These are phyloP conservation scores for Synanthedon andrenaeformis DNA, from an alignment of 2,888 invertebrate species.

Conservation along the genomic window DNA sequence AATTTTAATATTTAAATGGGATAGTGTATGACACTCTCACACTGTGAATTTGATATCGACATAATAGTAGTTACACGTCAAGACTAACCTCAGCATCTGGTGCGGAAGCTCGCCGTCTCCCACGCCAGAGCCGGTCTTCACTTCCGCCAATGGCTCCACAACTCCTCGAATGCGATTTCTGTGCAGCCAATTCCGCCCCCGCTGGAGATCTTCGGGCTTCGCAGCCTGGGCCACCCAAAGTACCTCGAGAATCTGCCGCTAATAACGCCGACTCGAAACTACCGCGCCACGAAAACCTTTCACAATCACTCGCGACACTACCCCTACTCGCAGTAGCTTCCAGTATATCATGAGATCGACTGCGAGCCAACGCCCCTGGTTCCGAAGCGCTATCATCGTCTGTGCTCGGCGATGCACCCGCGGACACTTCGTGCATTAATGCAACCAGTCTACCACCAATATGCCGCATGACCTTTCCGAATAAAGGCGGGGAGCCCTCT, in stretches of 20 bases:
- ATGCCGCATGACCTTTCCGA: slow-evolving; percentile 93
- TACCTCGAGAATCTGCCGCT: slow-evolving; percentile 87
- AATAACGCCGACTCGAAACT: slow-evolving; percentile 92
- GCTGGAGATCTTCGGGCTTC: slow-evolving; percentile 85
- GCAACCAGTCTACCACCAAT: slow-evolving; percentile 89
- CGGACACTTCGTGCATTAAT: slow-evolving; percentile 92
- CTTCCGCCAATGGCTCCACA: slow-evolving; percentile 87
- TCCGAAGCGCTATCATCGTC: slow-evolving; percentile 81
- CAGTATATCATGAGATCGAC: slow-evolving; percentile 85
- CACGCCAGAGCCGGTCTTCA: slow-evolving; percentile 66
- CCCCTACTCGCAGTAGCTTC: slow-evolving; percentile 70
- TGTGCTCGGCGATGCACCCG: slow-evolving; percentile 79
- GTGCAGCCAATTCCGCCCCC: slow-evolving; percentile 84
- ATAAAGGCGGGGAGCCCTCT: slow-evolving; percentile 82
- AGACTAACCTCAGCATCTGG: slow-evolving; percentile 60
- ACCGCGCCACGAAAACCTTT: slow-evolving; percentile 91
- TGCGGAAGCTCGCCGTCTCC: slow-evolving; percentile 56
- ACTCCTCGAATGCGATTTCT: slow-evolving; percentile 83
- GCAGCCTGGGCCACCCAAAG: slow-evolving; percentile 79
- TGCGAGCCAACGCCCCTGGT: slow-evolving; percentile 76
- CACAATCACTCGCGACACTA: slow-evolving; percentile 87
- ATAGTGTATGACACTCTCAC: too few species aligned
- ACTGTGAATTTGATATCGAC: too few species aligned
- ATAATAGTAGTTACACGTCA: too few species aligned
- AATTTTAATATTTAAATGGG: too few species aligned